Base-by-base conservation (phyloP, 2,113 vertebrate genomes). In the Anhinga rufa region DNA sequence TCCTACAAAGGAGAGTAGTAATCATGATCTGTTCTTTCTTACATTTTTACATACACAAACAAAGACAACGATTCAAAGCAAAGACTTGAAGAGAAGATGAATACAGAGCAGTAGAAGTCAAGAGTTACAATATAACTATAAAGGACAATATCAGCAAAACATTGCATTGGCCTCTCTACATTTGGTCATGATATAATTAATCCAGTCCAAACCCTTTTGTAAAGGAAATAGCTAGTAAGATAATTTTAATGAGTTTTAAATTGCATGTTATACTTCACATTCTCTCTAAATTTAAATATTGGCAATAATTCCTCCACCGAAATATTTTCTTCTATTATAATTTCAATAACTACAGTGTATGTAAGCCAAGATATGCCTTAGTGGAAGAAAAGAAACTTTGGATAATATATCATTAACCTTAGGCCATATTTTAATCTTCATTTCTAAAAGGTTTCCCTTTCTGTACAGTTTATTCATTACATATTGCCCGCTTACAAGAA, bases 211-310 rank as follows among this genome's bases (percentile, higher is more conserved):
- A 92, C 85, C 82, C 68, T 86, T 96, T 95, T 96, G 68, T 86
- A 69, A 88, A 86, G 86, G 68, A 90, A 95, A 74, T 72, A 75
- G 87, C n/a, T 57, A 91, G 38, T 48, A 77, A 66, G 64, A 95
- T 95, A 86, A 95, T 92, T 97, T 93, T 97, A 90, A 96, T 95
- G 81, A 94, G 55, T 65, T 94, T 82, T 92, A 93, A 95, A 97
- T 93, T 96, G 78, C 28, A 29, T 34, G 20, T 79, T 91, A 31
- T 44, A 80, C 40, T 89, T 96, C 17, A 12, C 24, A 31, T 72
- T 93, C 70, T 61, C 34, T 72, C 57, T 40, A 88, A 84, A 90
- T 91, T 77, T 74, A 77, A 91, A 89, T 71, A 87, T 72, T 79
- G 46, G 26, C 16, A 74, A 85, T 88, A 94, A 94, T 90, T 90